Evolutionary conservation across 1,140 invertebrate genomes (phyloP).

Genomic region (Zelostemma sp.): DNA sequence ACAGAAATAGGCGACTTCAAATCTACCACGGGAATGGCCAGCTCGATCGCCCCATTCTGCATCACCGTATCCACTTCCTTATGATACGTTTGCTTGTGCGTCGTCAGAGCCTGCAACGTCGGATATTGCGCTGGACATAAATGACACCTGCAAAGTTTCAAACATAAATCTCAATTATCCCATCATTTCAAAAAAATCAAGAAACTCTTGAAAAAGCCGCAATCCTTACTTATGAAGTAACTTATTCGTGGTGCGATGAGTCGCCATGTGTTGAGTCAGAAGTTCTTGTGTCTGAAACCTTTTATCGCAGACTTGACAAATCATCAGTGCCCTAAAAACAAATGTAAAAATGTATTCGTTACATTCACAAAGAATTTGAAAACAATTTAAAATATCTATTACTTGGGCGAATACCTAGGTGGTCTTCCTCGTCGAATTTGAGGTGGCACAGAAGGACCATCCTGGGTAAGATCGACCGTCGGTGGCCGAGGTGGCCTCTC

Average conservation of each 20-base stretch:
- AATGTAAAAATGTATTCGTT: neutral
- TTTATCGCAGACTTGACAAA: slow-evolving; percentile 72
- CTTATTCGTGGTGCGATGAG: slow-evolving; percentile 67
- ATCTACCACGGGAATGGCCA: slow-evolving; percentile 81
- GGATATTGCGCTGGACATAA: slow-evolving; percentile 80
- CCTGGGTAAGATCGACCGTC: slow-evolving; percentile 73
- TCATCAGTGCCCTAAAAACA: slow-evolving; percentile 53
- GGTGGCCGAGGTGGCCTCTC: slow-evolving; percentile 71
- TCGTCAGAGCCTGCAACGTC: slow-evolving; percentile 74
- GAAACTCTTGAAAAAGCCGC: too few species aligned
- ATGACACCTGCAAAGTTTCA: slow-evolving; percentile 73
- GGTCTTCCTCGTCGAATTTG: slow-evolving; percentile 62
- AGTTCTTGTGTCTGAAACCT: slow-evolving; percentile 69
- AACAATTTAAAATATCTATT: slow-evolving; percentile 5
- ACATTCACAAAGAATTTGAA: slow-evolving; percentile 11
- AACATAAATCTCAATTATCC: slow-evolving; percentile 4
- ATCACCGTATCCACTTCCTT: slow-evolving; percentile 67
- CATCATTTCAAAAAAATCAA: too few species aligned
- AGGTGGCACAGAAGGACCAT: slow-evolving; percentile 58
- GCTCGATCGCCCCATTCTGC: slow-evolving; percentile 69
- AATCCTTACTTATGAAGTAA: slow-evolving; percentile 67
- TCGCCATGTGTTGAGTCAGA: slow-evolving; percentile 69
- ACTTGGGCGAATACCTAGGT: slow-evolving; percentile 48
- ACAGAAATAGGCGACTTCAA: slow-evolving; percentile 76
- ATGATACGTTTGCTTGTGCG: slow-evolving; percentile 80